Conservation (phyloP, 2,797 vertebrate species). For the Gymnothorax javanicus region DNA sequence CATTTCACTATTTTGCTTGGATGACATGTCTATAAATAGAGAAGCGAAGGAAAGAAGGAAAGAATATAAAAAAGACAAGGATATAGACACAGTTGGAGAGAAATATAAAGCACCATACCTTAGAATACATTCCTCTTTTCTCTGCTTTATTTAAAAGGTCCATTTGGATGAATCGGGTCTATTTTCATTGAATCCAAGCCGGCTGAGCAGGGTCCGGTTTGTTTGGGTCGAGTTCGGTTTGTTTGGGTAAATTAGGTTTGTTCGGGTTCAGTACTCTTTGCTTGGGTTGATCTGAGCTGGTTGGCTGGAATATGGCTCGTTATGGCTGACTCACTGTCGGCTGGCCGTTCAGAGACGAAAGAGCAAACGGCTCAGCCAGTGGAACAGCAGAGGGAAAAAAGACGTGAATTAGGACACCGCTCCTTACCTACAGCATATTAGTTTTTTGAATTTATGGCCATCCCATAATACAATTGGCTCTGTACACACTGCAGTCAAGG, state of each 20-base stretch:
- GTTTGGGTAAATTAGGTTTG: neutral
- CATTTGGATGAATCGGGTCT: neutral
- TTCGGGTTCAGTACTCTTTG: neutral
- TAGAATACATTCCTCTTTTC: constrained; percentile 44
- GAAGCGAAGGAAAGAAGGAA: neutral
- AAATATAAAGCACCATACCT: constrained; percentile 52
- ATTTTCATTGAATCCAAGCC: neutral
- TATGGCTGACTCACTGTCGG: neutral
- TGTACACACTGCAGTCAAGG: constrained; percentile 28
- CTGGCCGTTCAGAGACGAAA: neutral
- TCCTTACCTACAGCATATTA: constrained; percentile 34
- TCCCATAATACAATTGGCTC: constrained; percentile 61
- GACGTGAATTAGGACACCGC: constrained; percentile 43
- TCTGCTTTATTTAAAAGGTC: neutral
- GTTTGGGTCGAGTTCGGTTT: neutral
- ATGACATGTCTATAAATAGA: neutral
- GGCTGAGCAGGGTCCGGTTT: neutral
- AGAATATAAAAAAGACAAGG: neutral
- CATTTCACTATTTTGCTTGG: neutral
- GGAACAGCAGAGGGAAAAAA: constrained; percentile 26
- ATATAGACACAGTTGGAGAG: neutral
- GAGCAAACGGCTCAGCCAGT: constrained; percentile 21
- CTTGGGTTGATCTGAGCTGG: neutral
- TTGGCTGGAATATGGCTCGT: neutral
- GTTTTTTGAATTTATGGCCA: constrained; percentile 63